These are phyloP conservation scores for Chrysodeixis includens DNA, from an alignment of 2,888 invertebrate genomes.

Conservation along the genomic window DNA sequence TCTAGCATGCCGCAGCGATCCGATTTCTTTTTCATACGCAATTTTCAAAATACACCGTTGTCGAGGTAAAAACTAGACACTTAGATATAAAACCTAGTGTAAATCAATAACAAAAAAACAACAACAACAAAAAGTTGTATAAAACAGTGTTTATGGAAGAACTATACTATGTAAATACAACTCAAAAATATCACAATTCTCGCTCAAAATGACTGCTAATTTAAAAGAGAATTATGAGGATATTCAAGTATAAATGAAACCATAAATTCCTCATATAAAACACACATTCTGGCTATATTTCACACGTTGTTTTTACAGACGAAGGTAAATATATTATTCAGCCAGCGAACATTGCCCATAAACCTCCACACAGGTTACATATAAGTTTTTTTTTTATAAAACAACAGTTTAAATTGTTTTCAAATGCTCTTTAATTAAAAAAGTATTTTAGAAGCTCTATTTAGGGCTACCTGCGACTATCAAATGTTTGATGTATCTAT, in stretches of 20 bases:
- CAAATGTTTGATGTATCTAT: too few species aligned
- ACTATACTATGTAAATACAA: neutral
- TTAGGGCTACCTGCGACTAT: conserved; percentile 15
- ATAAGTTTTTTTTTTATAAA: conserved; percentile 5
- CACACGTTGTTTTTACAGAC: neutral
- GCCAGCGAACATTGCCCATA: neutral
- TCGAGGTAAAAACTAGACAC: too few species aligned
- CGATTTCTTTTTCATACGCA: too few species aligned
- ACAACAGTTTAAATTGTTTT: neutral
- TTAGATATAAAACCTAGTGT: too few species aligned
- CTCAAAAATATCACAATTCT: neutral
- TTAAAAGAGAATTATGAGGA: neutral
- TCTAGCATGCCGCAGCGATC: too few species aligned
- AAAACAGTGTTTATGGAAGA: too few species aligned
- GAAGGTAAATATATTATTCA: neutral
- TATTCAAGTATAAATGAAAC: neutral
- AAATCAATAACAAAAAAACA: too few species aligned
- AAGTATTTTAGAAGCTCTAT: neutral
- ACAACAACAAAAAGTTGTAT: too few species aligned
- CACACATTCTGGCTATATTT: neutral
- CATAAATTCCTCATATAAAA: conserved; percentile 3
- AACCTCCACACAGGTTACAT: neutral
- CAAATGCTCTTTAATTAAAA: conserved; percentile 15
- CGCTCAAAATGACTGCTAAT: neutral
- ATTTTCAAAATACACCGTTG: too few species aligned